Base-by-base conservation (phyloP, 2,888 invertebrate species). In the Melanophora roralis region DNA sequence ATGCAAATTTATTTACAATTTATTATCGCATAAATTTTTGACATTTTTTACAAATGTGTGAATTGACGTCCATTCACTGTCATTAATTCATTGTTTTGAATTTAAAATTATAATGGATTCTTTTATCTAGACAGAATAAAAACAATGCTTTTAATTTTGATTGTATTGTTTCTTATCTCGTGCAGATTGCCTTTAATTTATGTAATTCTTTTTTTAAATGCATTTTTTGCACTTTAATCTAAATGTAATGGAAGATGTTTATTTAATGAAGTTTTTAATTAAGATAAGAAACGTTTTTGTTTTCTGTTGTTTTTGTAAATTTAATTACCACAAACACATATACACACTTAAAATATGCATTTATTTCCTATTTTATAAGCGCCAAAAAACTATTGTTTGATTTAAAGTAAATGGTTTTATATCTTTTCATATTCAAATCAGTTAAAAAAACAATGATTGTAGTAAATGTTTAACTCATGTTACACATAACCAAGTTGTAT, bases 1-100 rank as follows among this genome's bases (percentile, higher is more conserved):
- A 27, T 27, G 38, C 27, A 47, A 40, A 38, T 59, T 64, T 55
- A 65, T 64, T 49, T 49, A 64, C 23, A 49, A 23, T 21, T 27
- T 53, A 40, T 51, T 60, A 71, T 71, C 71, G 19, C 43, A 36
- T 9, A 49, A 23, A 40, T 59, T 74, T 74, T 59, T 74, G 65
- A 51, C 57, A 65, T 65, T 74, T 57, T 27, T 65, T 21, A 67
- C 32, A 21, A 43, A 64, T 27, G 40, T 64, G 64, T 45, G 12
- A 45, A 53, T 34, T 55, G 23, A 11, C 16, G 53, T 14, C 53
- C 32, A 9, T n/a, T 16, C 14, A 19, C n/a, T 40, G n/a, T 49
- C 27, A 59, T 38, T 69, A 60, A 60, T 71, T 60, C 8, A 32
- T 40, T 14, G 19, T 53, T 40, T 14, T 23, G 16, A 51, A 51